phyloP scores from a whole-genome alignment of 2,797 vertebrate species.

The Protonibea diacanthus region DNA sequence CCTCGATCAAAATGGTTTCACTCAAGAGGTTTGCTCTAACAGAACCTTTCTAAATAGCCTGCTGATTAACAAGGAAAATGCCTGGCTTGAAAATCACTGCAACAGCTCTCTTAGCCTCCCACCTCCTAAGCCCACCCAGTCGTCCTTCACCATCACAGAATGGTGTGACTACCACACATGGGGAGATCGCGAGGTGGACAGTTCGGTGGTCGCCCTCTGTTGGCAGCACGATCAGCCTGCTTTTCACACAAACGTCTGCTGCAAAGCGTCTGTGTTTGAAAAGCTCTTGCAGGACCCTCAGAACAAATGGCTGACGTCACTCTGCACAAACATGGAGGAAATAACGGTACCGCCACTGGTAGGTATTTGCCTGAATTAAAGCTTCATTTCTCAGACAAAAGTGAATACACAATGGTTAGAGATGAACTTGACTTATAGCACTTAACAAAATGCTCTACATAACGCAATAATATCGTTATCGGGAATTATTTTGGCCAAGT shows the following conservation, averaged over 20 bases:
- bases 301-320: conserved; percentile 82
- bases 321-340: conserved; percentile 68
- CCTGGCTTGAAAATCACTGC: conserved; percentile 81
- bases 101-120: conserved; percentile 23
- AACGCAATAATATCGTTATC: no score
- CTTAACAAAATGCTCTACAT: no score
- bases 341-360: conserved; percentile 66
- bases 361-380: conserved; percentile 31
- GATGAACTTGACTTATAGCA: no score
- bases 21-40: conserved; percentile 78
- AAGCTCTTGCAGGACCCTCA: conserved; percentile 71
- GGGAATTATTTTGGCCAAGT: no score
- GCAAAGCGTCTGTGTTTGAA: conserved; percentile 70
- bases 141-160: conserved; percentile 37
- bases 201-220: conserved; percentile 82
- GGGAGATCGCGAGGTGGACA: conserved; percentile 73
- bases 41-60: conserved; percentile 72
- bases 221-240: conserved; percentile 79
- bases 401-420: background rate
- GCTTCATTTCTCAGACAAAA: background rate
- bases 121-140: conserved; percentile 1
- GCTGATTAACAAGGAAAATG: conserved; percentile 58
- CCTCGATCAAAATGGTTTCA: conserved; percentile 76
- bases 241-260: conserved; percentile 85
- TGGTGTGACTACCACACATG: conserved; percentile 85